Base-by-base conservation (phyloP, 2,888 invertebrate genomes). In the Leptopilina syphax region DNA sequence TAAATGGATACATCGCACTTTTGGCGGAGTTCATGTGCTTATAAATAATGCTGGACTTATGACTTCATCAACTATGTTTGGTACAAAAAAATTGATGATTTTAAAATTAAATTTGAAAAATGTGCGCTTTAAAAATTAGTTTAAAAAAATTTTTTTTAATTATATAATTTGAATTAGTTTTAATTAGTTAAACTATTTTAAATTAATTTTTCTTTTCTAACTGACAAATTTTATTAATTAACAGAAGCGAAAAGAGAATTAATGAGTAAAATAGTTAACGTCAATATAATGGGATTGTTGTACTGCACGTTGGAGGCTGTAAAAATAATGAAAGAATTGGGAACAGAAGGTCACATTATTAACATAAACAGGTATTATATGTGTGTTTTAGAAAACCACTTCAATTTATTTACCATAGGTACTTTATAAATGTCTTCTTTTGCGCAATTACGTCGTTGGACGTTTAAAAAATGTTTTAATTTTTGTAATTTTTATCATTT, bases 11-110 rank as follows among this genome's bases (percentile, higher is more conserved):
- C 89, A 85, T 41, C 83, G 88, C 44, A 90, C 88, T 57, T 84
- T 92, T 0, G 92, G 91, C 3, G 87, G 88, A 0, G 87, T 92
- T 10, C 87, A 91, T 70, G 88, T 92, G 63, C 84, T 92, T 44
- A 87, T 92, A 4, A 92, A 92, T 79, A 92, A 92, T 79, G 92
- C 92, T 18, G 92, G 91, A 4, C n/a, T 88, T 6, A n/a, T 80
- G 4, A 67, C 77, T 10, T 47, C 80, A 6, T 85, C 84, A 18
- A 82, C 79, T 18, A 80, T 91, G 73, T 81, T 84, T 50, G 87
- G 89, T 85, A 34, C 34, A 1, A 34, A 3, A 82, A 63, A 63
- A 63, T 18, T 63, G 18, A 60, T 6, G 13, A 63, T 82, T 60
- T 44, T 54, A 63, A 76, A 57, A 34, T 13, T 79, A n/a, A 44